These are phyloP conservation scores for Canis aureus DNA, from an alignment of 2,113 vertebrate species.

Conservation along the genomic window DNA sequence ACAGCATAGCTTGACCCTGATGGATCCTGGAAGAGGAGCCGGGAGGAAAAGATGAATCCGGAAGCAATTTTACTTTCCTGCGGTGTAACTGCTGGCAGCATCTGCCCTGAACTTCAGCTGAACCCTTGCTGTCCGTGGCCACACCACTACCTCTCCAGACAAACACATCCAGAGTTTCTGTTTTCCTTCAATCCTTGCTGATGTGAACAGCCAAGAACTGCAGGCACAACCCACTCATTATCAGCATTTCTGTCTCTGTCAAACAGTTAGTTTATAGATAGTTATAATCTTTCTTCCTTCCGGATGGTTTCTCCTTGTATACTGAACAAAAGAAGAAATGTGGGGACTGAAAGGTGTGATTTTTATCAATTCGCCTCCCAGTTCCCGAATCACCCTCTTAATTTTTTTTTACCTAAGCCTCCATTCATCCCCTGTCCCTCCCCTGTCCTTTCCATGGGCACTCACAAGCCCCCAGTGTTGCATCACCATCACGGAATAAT, in stretches of 20 bases:
- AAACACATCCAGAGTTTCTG: constrained; percentile 91
- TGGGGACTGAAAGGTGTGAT: constrained; percentile 82
- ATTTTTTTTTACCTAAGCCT: constrained; percentile 11
- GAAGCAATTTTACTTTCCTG: constrained; percentile 96
- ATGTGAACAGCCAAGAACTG: constrained; percentile 88
- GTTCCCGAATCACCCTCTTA: constrained; percentile 60
- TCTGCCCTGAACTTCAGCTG: constrained; percentile 96
- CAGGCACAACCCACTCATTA: constrained; percentile 89
- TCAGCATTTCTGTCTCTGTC: constrained; percentile 90
- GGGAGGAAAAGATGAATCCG: constrained; percentile 89
- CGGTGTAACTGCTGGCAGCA: constrained; percentile 90
- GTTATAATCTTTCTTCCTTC: constrained; percentile 92
- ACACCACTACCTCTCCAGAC: constrained; percentile 87
- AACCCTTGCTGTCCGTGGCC: constrained; percentile 89
- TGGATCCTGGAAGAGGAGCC: constrained; percentile 70
- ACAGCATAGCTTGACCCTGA: constrained; percentile 84
- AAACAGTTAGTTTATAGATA: constrained; percentile 88
- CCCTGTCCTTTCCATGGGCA: neutral
- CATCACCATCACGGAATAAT: neutral
- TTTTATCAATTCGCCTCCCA: constrained; percentile 78
- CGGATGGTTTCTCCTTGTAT: constrained; percentile 89
- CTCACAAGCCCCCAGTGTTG: neutral
- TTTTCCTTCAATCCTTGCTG: constrained; percentile 90
- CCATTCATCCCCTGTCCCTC: neutral
- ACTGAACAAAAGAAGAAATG: constrained; percentile 86